These are phyloP conservation scores for Cuculus canorus DNA, from an alignment of 2,797 vertebrate species.

Conservation along the genomic window DNA sequence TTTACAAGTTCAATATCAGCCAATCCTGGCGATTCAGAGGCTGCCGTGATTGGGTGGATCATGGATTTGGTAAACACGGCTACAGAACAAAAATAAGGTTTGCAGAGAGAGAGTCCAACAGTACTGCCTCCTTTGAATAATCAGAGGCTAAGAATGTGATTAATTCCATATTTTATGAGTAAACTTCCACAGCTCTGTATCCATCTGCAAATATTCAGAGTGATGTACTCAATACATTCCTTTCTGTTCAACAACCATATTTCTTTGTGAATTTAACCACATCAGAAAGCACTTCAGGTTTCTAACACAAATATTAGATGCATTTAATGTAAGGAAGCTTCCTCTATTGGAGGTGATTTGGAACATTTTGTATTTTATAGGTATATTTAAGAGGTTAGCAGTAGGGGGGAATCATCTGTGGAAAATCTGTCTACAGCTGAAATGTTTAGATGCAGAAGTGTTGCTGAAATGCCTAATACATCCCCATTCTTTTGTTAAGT, in stretches of 20 bases:
- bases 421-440: constrained; percentile 77
- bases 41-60: constrained; percentile 43
- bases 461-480: constrained; percentile 73
- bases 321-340: constrained; percentile 60
- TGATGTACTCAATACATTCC: constrained; percentile 35
- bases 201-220: constrained; percentile 52
- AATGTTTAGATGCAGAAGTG: constrained; percentile 72
- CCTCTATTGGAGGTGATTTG: constrained; percentile 64
- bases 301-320: constrained; percentile 55
- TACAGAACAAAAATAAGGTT: constrained; percentile 51
- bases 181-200: constrained; percentile 12
- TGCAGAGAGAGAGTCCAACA: constrained; percentile 6
- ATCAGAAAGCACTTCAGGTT: constrained; percentile 64
- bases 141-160: constrained; percentile 21
- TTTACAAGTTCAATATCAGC: constrained; percentile 66
- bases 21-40: constrained; percentile 35
- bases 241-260: constrained; percentile 47
- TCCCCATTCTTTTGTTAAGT: constrained; percentile 72
- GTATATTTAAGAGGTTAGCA: constrained; percentile 62
- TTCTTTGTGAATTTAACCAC: constrained; percentile 62
- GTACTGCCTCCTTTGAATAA: not conserved
- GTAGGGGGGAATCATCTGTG: constrained; percentile 70
- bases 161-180: constrained; percentile 6
- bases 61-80: constrained; percentile 59
- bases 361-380: constrained; percentile 73